These are phyloP conservation scores for Alviniconcha marisindica DNA, from an alignment of 1,140 invertebrate genomes.

Conservation along the genomic window DNA sequence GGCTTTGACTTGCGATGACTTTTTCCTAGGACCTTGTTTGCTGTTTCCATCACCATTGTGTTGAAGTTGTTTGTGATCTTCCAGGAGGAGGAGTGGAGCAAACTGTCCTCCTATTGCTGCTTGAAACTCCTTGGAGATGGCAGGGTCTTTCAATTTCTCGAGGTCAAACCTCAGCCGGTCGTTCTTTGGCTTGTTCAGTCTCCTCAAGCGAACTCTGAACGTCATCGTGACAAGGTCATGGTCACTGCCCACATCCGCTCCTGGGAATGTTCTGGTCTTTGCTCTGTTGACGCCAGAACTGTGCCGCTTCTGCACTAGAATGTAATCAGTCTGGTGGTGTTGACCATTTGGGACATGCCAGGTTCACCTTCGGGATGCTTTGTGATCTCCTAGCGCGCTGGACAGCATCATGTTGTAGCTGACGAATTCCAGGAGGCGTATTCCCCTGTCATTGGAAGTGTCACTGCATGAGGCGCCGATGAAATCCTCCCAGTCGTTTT, in stretches of 20 bases:
- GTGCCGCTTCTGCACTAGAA: neutral
- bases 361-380: neutral
- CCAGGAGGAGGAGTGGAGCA: neutral
- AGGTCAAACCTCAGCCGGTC: neutral
- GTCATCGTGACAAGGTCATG: neutral
- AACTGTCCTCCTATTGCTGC: neutral
- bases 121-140: neutral
- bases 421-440: neutral
- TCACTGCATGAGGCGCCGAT: neutral
- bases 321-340: neutral
- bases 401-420: neutral
- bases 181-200: neutral
- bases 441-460: neutral
- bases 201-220: neutral
- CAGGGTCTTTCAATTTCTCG: neutral
- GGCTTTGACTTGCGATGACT: too few species aligned
- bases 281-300: neutral
- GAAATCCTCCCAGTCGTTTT: neutral
- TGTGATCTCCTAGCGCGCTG: neutral
- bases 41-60: neutral
- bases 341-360: neutral
- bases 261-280: neutral
- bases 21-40: neutral
- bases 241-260: constrained; percentile 2
- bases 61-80: neutral